Evolutionary conservation across 2,113 vertebrate species (phyloP), one percentile per base, ranked within the genome.

Genomic region (Corydoras sp.): DNA sequence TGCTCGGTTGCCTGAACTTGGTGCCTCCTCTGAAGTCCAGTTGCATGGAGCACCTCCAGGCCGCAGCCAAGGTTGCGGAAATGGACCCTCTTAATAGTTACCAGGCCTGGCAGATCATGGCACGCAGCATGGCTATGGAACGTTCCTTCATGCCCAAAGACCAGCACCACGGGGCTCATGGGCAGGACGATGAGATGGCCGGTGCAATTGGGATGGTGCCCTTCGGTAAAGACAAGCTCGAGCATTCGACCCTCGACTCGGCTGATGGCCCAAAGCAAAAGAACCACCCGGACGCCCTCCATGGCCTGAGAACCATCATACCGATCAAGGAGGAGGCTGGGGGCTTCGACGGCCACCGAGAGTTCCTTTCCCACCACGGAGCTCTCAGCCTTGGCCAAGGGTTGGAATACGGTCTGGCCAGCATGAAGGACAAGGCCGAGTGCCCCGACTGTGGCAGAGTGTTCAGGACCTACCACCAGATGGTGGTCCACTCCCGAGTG

Each of bases 91-190:
- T 96, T 77, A 97, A 94, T 85, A 98, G 95, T 83, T 99, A 98
- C 87, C 97, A 98, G 79, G 95, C 95, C 65, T 99, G 97, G 97
- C 96, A 99, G 88, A 95, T 99, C 77, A 96, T 98, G 96, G 95
- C 96, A 66, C 91, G 96, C 71, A 94, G 97, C 81, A 95, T 98
- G 93, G 94, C 93, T 30, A 91, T 96, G 91, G 97, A 99, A 71
- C 94, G 94, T 56, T 92, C 93, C 79, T 97, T 96, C 86, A 90
- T 98, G 92, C 91, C 96, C 60, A 98, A 99, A 85, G 96, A 97
- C 79, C 94, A 92, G 77, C 88, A 88, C 58, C 93, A 91, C 81
- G 89, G 93, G 63, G 88, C 89, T 58, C 91, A 90, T 58, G 91
- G 90, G 85, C 95, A 93, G 61, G 96, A 98, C 80, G 95, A 98